Evolutionary conservation across 2,797 vertebrate species (phyloP).

Genomic region (Limnodromus scolopaceus): DNA sequence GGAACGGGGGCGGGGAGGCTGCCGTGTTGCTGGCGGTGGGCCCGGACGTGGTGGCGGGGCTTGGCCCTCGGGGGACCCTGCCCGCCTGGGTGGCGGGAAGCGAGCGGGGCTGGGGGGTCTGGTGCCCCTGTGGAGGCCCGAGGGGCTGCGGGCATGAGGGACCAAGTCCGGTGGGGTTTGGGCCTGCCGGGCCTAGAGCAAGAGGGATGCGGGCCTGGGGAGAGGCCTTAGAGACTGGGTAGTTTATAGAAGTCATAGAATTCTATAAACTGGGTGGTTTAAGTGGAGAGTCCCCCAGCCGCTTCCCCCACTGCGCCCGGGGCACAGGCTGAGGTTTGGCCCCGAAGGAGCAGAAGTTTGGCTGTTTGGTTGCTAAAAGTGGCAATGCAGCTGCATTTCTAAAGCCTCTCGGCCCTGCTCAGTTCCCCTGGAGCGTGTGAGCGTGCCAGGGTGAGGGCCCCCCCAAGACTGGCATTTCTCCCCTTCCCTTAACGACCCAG

Average conservation of each 20-base stretch:
- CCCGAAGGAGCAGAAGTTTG: rapidly evolving
- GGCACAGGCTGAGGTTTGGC: background rate
- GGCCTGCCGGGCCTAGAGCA: background rate
- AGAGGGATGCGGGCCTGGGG: background rate
- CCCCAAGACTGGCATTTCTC: rapidly evolving
- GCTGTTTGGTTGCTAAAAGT: background rate
- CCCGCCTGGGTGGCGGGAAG: rapidly evolving
- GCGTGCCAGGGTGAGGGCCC: rapidly evolving
- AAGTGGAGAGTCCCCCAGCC: background rate
- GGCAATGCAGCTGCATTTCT: rapidly evolving
- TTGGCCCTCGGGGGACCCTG: rapidly evolving
- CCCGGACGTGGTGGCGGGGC: rapidly evolving
- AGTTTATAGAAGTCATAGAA: too few relatives aligned
- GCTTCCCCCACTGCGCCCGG: too few relatives aligned
- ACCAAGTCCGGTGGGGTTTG: rapidly evolving
- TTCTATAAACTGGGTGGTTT: background rate
- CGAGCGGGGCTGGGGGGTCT: rapidly evolving
- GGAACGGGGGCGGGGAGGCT: background rate
- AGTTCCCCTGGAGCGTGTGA: rapidly evolving
- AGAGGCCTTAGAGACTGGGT: rapidly evolving
- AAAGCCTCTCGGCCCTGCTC: rapidly evolving
- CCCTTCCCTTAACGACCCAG: rapidly evolving
- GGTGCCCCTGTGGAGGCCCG: rapidly evolving
- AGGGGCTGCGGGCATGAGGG: rapidly evolving
- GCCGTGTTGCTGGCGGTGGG: rapidly evolving